Base-by-base conservation (phyloP, 2,113 vertebrate species). In the Anguilla japonica region DNA sequence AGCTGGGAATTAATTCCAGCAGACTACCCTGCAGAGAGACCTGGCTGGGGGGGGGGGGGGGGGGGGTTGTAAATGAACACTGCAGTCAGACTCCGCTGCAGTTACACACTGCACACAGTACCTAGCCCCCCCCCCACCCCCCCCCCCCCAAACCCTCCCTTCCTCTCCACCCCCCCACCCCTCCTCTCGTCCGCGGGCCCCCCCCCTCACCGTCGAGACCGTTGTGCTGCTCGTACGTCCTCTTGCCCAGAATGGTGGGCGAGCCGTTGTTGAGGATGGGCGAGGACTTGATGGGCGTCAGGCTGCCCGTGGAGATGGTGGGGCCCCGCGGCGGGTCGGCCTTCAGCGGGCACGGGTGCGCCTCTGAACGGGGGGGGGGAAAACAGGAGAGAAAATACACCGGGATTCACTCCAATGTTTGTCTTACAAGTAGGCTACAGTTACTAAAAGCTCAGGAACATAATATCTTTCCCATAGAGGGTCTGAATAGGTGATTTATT, bases 241-340 rank as follows among this genome's bases (percentile, higher is more conserved):
- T 96, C 88, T 99, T 99, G 88, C 98, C 98, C 90, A 99, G 94
- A 93, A 99, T 99, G 92, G 98, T 99, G 80, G 98, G 98, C 0
- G 98, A 99, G 89, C 98, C 97, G n/a, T 96, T 98, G 94, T 98
- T 99, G 92, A 99, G 97, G 91, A 98, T 97, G 46, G 98, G 97
- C 0, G 96, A 93, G 22, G 97, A 93, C 91, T 98, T 99, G 63
- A 98, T 96, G 85, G 97, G 98, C 41, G 97, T 97, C 95, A 98
- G 95, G 91, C 92, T 96, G 88, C 93, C 95, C 50, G 96, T 97
- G 82, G 96, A 96, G 85, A 97, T 96, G 82, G 97, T 95, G 53
- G 92, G 89, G 50, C 93, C 96, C 81, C 97, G 97, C 67, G 95
- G 94, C 0, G 96, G 96, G 67, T 97, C 96, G 41, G 95, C 95